Evolutionary conservation across 2,113 vertebrate genomes (phyloP).

Genomic region (Scartelaos histophorus): DNA sequence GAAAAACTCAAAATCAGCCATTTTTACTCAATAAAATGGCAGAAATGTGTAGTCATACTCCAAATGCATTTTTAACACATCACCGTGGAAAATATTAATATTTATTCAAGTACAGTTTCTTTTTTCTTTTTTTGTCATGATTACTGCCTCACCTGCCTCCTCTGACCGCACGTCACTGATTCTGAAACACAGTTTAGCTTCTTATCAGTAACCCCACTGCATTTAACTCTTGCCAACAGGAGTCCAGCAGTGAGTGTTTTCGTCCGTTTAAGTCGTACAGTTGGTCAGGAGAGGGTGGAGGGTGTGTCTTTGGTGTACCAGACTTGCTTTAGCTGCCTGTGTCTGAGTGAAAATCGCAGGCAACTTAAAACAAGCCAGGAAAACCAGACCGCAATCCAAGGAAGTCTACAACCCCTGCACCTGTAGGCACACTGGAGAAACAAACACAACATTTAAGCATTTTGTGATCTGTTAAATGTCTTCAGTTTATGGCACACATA

Average conservation of each 20-base stretch:
- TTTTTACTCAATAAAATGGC: no score
- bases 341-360: constrained; percentile 82
- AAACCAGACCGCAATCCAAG: constrained; percentile 58
- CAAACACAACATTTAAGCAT: background rate
- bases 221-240: background rate
- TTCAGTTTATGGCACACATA: background rate
- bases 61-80: no score
- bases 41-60: no score
- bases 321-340: constrained; percentile 99
- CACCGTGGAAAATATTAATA: no score
- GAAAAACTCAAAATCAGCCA: no score
- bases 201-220: no score
- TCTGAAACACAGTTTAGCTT: no score
- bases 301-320: constrained; percentile 75
- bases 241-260: background rate
- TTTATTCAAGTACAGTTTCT: no score
- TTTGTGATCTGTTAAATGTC: background rate
- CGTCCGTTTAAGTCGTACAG: background rate
- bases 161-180: no score
- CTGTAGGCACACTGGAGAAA: constrained; percentile 3
- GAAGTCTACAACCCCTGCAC: background rate
- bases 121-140: no score
- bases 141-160: no score
- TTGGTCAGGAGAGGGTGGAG: background rate
- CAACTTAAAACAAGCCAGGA: constrained; percentile 95